Evolutionary conservation across 37 sponge, comb jelly and placozoan species (phyloP).

Genomic region (Amphimedon queenslandica): DNA sequence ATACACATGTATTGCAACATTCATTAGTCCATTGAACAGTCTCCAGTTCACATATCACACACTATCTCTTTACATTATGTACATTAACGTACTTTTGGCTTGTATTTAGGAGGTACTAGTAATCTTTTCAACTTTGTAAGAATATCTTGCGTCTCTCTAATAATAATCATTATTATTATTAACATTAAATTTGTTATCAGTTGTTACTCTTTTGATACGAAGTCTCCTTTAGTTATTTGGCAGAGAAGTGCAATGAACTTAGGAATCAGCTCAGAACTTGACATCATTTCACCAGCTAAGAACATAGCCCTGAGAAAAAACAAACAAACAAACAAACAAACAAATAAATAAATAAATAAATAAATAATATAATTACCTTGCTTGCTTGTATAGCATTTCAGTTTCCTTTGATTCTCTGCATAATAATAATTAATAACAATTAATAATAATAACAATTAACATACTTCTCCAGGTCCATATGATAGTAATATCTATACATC

Average conservation of each 20-base stretch:
- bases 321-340: not conserved
- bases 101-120: conserved; percentile 70
- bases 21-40: too few species aligned
- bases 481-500: conserved; percentile 85
- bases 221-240: conserved; percentile 66
- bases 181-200: not conserved
- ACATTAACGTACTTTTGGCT: conserved; percentile 36
- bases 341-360: not conserved
- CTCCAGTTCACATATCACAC: too few species aligned
- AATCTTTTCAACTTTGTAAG: conserved; percentile 20
- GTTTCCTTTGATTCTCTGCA: conserved; percentile 40
- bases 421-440: not conserved
- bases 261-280: conserved; percentile 52
- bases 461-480: conserved; percentile 61
- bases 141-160: conserved; percentile 43
- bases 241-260: conserved; percentile 66
- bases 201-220: conserved; percentile 39
- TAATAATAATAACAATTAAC: not conserved
- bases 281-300: conserved; percentile 72
- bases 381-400: conserved; percentile 75
- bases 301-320: conserved; percentile 54
- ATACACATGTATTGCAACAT: not conserved
- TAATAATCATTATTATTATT: not conserved
- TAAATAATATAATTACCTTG: conserved; percentile 35
- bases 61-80: not conserved